Conservation (phyloP, 2,888 invertebrate genomes). For the Euproctis similis region DNA sequence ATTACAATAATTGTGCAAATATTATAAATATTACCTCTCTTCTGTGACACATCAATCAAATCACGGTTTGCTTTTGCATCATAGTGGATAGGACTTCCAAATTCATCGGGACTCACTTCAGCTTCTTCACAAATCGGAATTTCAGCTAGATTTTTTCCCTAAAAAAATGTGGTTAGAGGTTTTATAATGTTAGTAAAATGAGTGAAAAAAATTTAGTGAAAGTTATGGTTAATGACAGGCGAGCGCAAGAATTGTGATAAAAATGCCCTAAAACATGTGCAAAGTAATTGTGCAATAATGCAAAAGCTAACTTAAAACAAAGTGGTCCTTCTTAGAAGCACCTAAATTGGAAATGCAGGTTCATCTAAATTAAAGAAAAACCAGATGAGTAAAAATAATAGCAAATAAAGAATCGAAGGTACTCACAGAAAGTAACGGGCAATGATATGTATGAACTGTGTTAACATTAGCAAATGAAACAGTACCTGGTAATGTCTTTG, state of each 20-base stretch:
- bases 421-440: conserved; percentile 67
- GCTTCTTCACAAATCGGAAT: conserved; percentile 80
- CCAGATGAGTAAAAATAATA: conserved; percentile 25
- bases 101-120: conserved; percentile 77
- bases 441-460: conserved; percentile 49
- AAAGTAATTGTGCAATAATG: conserved; percentile 14
- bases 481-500: conserved; percentile 77
- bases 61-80: conserved; percentile 61
- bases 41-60: conserved; percentile 76
- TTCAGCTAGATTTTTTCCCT: conserved; percentile 76
- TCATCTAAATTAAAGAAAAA: conserved; percentile 1
- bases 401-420: conserved; percentile 53
- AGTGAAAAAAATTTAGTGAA: conserved; percentile 2
- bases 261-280: conserved; percentile 17
- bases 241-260: conserved; percentile 19
- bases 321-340: conserved; percentile 8
- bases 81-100: conserved; percentile 67
- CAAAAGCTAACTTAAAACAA: too few relatives aligned
- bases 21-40: conserved; percentile 57
- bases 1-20: background rate
- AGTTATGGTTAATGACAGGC: conserved; percentile 19
- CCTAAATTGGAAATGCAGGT: background rate
- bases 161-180: conserved; percentile 25
- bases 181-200: conserved; percentile 3
- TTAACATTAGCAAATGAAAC: conserved; percentile 31